Base-by-base conservation (phyloP, 1,140 invertebrate species). In the Pogonomyrmex barbatus region DNA sequence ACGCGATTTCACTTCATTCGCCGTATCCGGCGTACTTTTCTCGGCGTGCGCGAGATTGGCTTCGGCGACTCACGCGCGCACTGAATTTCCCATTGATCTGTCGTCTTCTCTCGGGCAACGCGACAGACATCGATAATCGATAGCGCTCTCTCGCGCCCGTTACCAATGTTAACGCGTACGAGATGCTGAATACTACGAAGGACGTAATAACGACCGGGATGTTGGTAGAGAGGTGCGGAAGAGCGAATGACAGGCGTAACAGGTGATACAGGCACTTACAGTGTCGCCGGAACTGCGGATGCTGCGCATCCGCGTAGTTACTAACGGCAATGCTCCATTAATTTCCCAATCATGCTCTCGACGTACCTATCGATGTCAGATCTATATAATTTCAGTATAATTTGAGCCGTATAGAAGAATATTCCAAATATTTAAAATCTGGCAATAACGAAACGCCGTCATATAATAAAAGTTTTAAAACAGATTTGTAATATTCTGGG, bases 101-200 rank as follows among this genome's bases (percentile, higher is more conserved):
- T 50, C 70, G 65, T 73, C 65, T 65, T 70, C 8, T 10, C 24
- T 10, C 24, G 79, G 56, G 52, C 50, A 10, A 76, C 65, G 56
- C 70, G 24, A 24, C 24, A 78, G 70, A 67, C 78, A 90, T 88
- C 42, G 89, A 63, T 90, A 88, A 90, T 90, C 89, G 77, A 90
- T 90, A 79, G 10, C 62, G 84, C 86, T 87, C 85, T 67, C 39
- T 67, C 39, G 70, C 71, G 81, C 58, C 79, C 58, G 82, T 90
- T 86, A 90, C 88, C 87, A 71, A 86, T 86, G 85, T 90, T 88
- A 90, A 71, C 86, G 68, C 82, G 83, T 81, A 87, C 52, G 54
- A 85, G 63, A 39, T 87, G 30, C 71, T 67, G 71, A 58, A 47
- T 36, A 86, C 10, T 75, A 58, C 73, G 36, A 70, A 89, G 81